Evolutionary conservation across 2,797 vertebrate genomes (phyloP).

Genomic region (Babyrousa celebensis): DNA sequence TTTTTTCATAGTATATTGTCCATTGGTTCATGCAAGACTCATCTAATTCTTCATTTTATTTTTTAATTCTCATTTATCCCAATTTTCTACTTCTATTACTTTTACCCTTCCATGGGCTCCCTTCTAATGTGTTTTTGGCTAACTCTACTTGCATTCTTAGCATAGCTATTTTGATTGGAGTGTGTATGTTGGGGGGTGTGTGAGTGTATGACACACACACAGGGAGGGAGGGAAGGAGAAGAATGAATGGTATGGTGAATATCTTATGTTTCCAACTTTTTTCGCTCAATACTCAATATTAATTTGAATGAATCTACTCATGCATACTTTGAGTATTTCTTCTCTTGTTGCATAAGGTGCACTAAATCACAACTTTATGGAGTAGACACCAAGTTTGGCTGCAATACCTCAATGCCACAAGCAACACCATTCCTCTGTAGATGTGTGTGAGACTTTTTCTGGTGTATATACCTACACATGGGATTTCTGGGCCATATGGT

Average conservation of each 20-base stretch:
- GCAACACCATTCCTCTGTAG: background rate
- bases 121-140: background rate
- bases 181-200: background rate
- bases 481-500: background rate
- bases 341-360: background rate
- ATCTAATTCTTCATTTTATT: conserved; percentile 41
- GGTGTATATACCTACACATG: background rate
- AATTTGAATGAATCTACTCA: background rate
- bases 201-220: background rate
- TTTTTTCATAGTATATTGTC: background rate
- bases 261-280: conserved; percentile 20
- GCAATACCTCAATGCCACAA: background rate
- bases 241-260: background rate
- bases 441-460: background rate
- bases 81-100: background rate
- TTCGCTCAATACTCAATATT: background rate
- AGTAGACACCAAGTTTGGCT: background rate
- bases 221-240: too few species aligned
- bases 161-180: background rate
- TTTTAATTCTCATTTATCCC: background rate
- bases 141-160: background rate
- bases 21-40: background rate
- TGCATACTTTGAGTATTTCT: background rate
- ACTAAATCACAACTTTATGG: background rate
- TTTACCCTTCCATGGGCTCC: background rate